Evolutionary conservation across 92 coral and sea anemone species (phyloP).

Genomic region (Paramuricea clavata): DNA sequence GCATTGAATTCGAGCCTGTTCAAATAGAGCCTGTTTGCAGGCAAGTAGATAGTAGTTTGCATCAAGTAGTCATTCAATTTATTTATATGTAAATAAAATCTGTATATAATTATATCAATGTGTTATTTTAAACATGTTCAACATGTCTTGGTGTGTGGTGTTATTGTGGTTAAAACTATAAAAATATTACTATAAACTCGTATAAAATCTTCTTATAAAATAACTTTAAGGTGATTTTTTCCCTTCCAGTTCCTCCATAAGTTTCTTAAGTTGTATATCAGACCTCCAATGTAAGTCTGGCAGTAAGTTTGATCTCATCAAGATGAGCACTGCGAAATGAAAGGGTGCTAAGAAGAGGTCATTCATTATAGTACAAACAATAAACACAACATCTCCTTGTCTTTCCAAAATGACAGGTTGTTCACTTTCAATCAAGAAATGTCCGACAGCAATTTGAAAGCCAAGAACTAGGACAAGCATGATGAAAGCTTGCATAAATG

Average conservation of each 20-base stretch:
- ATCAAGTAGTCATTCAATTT: too few relatives aligned
- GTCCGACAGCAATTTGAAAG: conserved; percentile 71
- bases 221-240: conserved; percentile 24
- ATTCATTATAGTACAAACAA: conserved; percentile 72
- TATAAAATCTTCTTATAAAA: background rate
- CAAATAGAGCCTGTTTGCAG: too few relatives aligned
- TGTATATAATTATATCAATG: too few relatives aligned
- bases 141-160: too few relatives aligned
- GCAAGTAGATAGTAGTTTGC: too few relatives aligned
- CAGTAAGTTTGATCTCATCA: conserved; percentile 78
- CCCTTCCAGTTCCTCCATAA: conserved; percentile 64
- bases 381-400: conserved; percentile 81
- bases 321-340: conserved; percentile 81
- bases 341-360: conserved; percentile 81
- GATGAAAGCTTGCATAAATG: conserved; percentile 72
- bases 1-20: too few relatives aligned
- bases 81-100: too few relatives aligned
- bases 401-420: conserved; percentile 62
- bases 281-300: conserved; percentile 96
- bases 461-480: conserved; percentile 68
- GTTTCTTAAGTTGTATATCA: conserved; percentile 86
- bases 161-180: too few relatives aligned
- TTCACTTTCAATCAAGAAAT: conserved; percentile 70
- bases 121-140: too few relatives aligned
- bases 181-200: too few relatives aligned